Evolutionary conservation across 2,797 vertebrate species (phyloP).

Genomic region (Halcyon smyrnensis): DNA sequence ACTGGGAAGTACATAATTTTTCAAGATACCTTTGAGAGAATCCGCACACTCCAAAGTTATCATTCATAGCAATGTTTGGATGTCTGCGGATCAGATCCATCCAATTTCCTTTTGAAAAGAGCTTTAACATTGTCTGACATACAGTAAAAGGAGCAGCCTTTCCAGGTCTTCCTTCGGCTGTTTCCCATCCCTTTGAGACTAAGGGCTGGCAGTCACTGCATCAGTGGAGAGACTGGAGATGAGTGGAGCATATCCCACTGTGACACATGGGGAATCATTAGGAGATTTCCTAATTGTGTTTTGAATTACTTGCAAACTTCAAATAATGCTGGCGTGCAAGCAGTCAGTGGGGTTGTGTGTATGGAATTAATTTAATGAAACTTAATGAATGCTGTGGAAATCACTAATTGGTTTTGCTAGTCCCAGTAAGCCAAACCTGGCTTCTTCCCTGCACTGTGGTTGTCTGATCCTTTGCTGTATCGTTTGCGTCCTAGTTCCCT

Average conservation of each 20-base stretch:
- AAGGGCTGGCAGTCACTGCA: neutral
- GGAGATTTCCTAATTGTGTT: constrained; percentile 45
- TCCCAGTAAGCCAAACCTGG: neutral
- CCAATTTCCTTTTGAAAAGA: constrained; percentile 1
- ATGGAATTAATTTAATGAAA: constrained; percentile 48
- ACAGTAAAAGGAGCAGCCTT: neutral
- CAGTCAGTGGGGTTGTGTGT: neutral
- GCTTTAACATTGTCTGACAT: neutral
- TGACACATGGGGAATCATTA: neutral
- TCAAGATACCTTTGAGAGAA: constrained; percentile 13
- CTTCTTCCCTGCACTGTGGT: neutral
- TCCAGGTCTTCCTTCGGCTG: neutral
- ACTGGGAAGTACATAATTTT: neutral
- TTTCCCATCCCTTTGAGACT: neutral
- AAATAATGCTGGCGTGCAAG: constrained; percentile 6
- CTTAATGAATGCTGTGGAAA: constrained; percentile 27
- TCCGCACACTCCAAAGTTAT: neutral
- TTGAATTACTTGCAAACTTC: constrained; percentile 32
- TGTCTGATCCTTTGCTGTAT: neutral
- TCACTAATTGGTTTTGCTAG: constrained; percentile 10
- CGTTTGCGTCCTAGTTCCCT: neutral
- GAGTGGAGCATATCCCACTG: neutral
- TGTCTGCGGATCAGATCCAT: neutral
- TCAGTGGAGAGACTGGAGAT: neutral
- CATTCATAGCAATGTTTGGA: neutral